Conservation (phyloP, 2,888 invertebrate species). For the Drosophila mettleri region DNA sequence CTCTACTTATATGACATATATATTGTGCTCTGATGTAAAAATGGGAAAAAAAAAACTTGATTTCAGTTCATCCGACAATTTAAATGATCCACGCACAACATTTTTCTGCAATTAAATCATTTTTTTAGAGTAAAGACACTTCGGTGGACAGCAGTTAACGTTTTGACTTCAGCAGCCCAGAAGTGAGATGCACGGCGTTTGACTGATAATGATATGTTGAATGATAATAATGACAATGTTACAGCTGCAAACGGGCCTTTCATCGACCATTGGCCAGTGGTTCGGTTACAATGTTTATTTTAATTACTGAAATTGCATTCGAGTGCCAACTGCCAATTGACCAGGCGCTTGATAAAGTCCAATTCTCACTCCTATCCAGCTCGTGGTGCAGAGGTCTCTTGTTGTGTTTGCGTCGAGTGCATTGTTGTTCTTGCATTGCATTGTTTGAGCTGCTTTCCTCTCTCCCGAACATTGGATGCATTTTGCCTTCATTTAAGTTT, state of each 20-base stretch:
- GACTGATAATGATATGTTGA: slow-evolving; percentile 57
- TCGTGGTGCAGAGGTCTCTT: slow-evolving; percentile 40
- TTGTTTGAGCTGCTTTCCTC: slow-evolving; percentile 47
- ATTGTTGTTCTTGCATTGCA: slow-evolving; percentile 44
- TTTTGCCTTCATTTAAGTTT: slow-evolving; percentile 76
- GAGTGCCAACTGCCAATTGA: slow-evolving; percentile 76
- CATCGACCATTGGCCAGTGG: slow-evolving; percentile 42
- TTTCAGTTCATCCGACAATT: background rate
- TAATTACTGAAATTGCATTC: slow-evolving; percentile 82
- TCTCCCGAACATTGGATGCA: slow-evolving; percentile 59
- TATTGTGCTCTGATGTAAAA: background rate
- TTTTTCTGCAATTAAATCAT: background rate
- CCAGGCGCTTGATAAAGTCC: slow-evolving; percentile 31
- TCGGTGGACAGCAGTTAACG: slow-evolving; percentile 16
- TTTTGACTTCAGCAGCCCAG: slow-evolving; percentile 63
- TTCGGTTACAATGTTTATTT: slow-evolving; percentile 69
- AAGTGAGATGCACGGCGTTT: slow-evolving; percentile 7
- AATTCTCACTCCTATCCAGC: slow-evolving; percentile 22
- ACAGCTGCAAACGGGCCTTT: slow-evolving; percentile 41
- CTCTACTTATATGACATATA: background rate
- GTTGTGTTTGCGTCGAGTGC: slow-evolving; percentile 66
- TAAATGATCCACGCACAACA: background rate
- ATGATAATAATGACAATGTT: slow-evolving; percentile 65
- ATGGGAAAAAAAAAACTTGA: background rate
- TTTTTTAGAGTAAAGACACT: background rate